Conservation (phyloP, 2,797 vertebrate species). For the Acanthurus lineatus region DNA sequence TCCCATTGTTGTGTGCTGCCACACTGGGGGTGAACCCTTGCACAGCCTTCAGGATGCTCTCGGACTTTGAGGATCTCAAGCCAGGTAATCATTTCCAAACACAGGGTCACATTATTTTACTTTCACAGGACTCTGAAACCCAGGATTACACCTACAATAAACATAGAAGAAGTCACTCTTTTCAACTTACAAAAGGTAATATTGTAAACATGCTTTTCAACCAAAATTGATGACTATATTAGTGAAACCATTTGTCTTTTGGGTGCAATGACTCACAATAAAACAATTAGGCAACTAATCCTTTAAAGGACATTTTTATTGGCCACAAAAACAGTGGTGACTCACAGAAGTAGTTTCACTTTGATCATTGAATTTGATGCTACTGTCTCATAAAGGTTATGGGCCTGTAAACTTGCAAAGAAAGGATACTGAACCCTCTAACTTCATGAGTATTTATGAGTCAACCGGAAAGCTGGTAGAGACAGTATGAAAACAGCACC, state of each 20-base stretch:
- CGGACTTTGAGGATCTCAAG: constrained; percentile 91
- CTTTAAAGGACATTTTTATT: neutral
- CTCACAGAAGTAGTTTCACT: neutral
- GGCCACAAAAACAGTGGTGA: neutral
- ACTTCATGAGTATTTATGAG: neutral
- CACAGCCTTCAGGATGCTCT: constrained; percentile 93
- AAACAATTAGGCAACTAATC: neutral
- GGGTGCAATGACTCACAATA: neutral
- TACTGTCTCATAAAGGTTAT: too few species aligned
- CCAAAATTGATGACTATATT: neutral
- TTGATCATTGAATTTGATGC: neutral
- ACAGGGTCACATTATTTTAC: neutral
- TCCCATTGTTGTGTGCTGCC: constrained; percentile 91
- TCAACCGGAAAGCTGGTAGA: neutral
- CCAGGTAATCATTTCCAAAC: constrained; percentile 83
- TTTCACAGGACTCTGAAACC: neutral
- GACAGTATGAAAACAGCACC: neutral
- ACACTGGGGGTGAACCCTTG: constrained; percentile 95
- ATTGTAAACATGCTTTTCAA: neutral
- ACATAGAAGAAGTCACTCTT: too few species aligned
- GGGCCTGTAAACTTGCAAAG: neutral
- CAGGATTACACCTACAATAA: neutral
- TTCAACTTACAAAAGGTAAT: neutral
- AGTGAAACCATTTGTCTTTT: neutral
- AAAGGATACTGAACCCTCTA: neutral